A percentile compares a stretch with the other conserved stretches of the same genome.
These are phyloP conservation scores for Panonychus citri DNA, from an alignment of 1,140 invertebrate species.

Conservation along the genomic window DNA sequence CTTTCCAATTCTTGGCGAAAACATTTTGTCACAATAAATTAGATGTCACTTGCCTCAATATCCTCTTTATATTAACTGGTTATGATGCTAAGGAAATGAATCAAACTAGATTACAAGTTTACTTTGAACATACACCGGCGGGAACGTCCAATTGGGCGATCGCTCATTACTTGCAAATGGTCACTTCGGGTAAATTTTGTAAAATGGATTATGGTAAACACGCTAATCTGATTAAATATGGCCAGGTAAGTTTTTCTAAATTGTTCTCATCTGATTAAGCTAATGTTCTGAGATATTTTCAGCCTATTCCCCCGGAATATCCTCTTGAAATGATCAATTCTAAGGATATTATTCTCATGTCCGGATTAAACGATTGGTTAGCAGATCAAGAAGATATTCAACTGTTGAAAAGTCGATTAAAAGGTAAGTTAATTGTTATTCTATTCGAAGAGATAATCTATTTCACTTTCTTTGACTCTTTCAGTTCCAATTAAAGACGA, in stretches of 20 bases:
- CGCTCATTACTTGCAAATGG: constrained; percentile 28
- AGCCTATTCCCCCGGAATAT: constrained; percentile 6
- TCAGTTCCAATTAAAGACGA: constrained; percentile 5
- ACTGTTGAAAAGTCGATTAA: not conserved
- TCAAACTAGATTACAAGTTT: constrained; percentile 21
- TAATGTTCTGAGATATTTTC: not conserved
- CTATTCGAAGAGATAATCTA: not conserved
- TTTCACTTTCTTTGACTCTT: not conserved
- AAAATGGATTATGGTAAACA: constrained; percentile 1
- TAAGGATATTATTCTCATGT: not conserved
- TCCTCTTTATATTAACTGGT: constrained; percentile 9
- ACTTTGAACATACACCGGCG: constrained; percentile 52
- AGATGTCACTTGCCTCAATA: constrained; percentile 3
- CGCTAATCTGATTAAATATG: constrained; percentile 3
- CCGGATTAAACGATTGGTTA: constrained; percentile 3
- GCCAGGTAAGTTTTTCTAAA: not conserved
- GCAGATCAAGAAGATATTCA: not conserved
- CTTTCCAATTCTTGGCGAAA: not conserved
- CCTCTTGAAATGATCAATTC: constrained; percentile 1
- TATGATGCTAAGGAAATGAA: constrained; percentile 8
- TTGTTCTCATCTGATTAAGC: not conserved
- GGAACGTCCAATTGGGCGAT: constrained; percentile 54
- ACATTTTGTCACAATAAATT: not conserved
- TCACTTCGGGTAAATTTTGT: not conserved
- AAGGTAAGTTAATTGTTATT: not conserved